Evolutionary conservation across 2,797 vertebrate species (phyloP), one percentile per base, ranked within the genome.

Genomic region (Eremophila alpestris): DNA sequence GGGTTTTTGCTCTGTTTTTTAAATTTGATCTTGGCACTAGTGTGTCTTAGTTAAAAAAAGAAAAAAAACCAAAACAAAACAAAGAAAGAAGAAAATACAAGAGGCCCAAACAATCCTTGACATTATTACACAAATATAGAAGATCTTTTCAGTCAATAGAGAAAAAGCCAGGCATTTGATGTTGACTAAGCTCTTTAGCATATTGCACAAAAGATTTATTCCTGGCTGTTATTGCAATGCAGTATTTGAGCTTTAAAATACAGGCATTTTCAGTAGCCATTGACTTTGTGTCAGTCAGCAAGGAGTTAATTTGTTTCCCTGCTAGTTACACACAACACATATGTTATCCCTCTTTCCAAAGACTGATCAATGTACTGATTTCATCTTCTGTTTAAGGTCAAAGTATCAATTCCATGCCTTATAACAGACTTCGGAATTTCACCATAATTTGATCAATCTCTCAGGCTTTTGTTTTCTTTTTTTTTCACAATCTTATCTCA

Each of bases 231-330:
- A 68, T 0, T 79, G 48, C n/a, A 74, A 59, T 49, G 29, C 16
- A 87, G 11, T 17, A 84, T 56, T 71, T 16, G 4, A 34, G 17
- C 29, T 78, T 77, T 71, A 1, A 30, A 78, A 49, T 27, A 30
- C n/a, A 68, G 45, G 38, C 26, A 43, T 65, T 67, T 51, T 67
- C 70, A 51, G 38, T 19, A 88, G 60, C 16, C 32, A 60, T 2
- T 74, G 56, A 79, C 60, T 67, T 87, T 6, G 7, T 11, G 7
- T 52, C 74, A 88, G 82, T 43, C 59, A 69, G 27, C 63, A 86
- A 86, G 45, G 59, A 88, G 77, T 93, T 92, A 83, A 90, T 81
- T 91, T 91, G 48, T 46, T 83, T 91, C 94, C 59, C 24, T 67
- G 34, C 10, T 79, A 54, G 38, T 92, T 89, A 79, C 29, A 73